Base-by-base conservation (phyloP, 1,140 invertebrate species). In the Drosophila truncata region DNA sequence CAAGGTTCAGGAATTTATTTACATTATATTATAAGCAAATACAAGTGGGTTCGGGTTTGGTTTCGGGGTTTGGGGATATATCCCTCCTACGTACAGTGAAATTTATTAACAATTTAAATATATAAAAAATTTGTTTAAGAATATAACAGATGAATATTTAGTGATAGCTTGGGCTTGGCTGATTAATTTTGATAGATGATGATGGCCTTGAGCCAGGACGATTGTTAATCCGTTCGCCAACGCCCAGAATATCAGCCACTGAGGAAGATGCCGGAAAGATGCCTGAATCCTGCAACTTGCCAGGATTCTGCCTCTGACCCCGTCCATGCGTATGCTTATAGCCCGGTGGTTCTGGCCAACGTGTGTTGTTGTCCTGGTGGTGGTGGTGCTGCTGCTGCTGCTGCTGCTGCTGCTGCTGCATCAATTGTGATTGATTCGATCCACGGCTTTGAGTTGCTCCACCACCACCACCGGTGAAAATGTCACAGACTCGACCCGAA, bases 171-270 rank as follows among this genome's bases (percentile, higher is more conserved):
- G 4, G 33, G 11, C 10, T 10, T 46, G 14, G 25, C 23, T 27
- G 25, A n/a, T 16, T 2, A 47, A 47, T 27, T 47, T 47, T n/a
- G 46, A n/a, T 1, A 3, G 33, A 10, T 41, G 8, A 10, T 41
- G 8, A 5, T 0, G 3, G 2, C 8, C 4, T 10, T 5, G 5
- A 0, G 14, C 14, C 2, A 6, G 46, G 20, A 8, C 33, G 20
- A 55, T 55, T 55, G 33, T 9, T 20, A 10, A 54, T 54, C 2
- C 47, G 35, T 0, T 41, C 33, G 42, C 55, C 42, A 5, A 58
- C 27, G 33, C 61, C 61, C 61, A 71, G 11, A 2, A 65, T 18
- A 4, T 71, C 61, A 31, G 39, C 67, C 41, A 71, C 54, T 14
- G 39, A 25, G 33, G 23, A 18, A 5, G 11, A 1, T 3, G 13